phyloP scores from a whole-genome alignment of 2,888 invertebrate genomes.

The Oxyteleia sp. region DNA sequence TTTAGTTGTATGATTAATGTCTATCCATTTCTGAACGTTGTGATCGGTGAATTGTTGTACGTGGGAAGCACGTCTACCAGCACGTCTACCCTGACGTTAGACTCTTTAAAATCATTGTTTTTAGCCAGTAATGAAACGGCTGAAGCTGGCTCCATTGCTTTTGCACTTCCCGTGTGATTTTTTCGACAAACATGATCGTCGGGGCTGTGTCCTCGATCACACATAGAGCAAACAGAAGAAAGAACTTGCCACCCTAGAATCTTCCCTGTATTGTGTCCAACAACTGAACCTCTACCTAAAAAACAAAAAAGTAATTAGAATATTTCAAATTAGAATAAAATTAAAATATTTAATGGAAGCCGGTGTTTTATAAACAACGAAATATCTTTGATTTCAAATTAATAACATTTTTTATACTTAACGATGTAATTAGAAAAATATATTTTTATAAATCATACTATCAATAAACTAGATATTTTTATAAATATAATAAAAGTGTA shows the following conservation, averaged over 20 bases:
- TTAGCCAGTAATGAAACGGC: slow-evolving; percentile 45
- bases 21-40: slow-evolving; percentile 50
- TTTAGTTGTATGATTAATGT: slow-evolving; percentile 47
- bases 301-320: too few species aligned
- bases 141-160: slow-evolving; percentile 61
- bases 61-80: slow-evolving; percentile 14
- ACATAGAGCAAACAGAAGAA: slow-evolving; percentile 22
- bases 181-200: slow-evolving; percentile 48
- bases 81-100: slow-evolving; percentile 42
- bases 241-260: slow-evolving; percentile 30
- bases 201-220: slow-evolving; percentile 13
- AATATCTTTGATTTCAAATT: too few species aligned
- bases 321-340: too few species aligned
- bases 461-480: too few species aligned
- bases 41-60: slow-evolving; percentile 38
- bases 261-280: slow-evolving; percentile 48
- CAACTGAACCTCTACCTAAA: slow-evolving; percentile 57
- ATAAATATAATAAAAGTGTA: too few species aligned
- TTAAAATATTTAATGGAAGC: too few species aligned
- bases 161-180: slow-evolving; percentile 33
- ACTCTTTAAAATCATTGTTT: slow-evolving; percentile 37
- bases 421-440: too few species aligned
- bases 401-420: too few species aligned
- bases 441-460: too few species aligned
- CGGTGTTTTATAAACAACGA: too few species aligned